Evolutionary conservation across 2,888 invertebrate genomes (phyloP), one percentile per base, ranked within the genome.

Genomic region (Syritta pipiens): DNA sequence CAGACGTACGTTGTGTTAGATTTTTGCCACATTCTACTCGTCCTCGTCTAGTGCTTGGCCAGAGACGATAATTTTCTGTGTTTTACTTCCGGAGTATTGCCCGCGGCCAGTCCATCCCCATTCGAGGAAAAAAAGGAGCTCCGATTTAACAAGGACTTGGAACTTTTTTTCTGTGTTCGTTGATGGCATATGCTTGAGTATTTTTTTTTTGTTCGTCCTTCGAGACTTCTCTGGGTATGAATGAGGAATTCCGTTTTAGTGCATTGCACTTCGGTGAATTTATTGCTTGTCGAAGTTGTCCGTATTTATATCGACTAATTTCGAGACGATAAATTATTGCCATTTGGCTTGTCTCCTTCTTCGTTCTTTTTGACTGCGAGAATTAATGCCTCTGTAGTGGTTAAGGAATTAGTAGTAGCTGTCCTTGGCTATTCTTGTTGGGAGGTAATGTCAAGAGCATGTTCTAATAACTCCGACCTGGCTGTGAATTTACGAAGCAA

Each of bases 11-110:
- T 4, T 9, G 48, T 48, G 19, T 32, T 28, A 19, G 26, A 17
- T 62, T 49, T 46, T 19, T 40, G 7, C 26, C 28, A 51, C 59
- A 42, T 59, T 51, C 19, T 48, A 65, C 30, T 57, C 37, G 32
- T n/a, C 51, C 53, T 63, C 46, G 49, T 40, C 71, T 49, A 65
- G n/a, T n/a, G n/a, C 53, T 60, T 55, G 49, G 44, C 49, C 57
- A 81, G 67, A 42, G 59, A 72, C 81, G 81, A 81, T 82, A 81
- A 83, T 82, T 82, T 83, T 81, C 81, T 60, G 57, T 82, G 72
- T 79, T 82, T 81, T 65, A 81, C 75, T 81, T 83, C 83, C 83
- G 83, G 81, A 68, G 83, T 83, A 83, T 82, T 81, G 83, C 81
- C 82, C 82, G 77, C 71, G 75, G 72, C 76, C 59, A 72, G 74